These are phyloP conservation scores for Coregonus clupeaformis DNA, from an alignment of 2,113 vertebrate species.

Conservation along the genomic window DNA sequence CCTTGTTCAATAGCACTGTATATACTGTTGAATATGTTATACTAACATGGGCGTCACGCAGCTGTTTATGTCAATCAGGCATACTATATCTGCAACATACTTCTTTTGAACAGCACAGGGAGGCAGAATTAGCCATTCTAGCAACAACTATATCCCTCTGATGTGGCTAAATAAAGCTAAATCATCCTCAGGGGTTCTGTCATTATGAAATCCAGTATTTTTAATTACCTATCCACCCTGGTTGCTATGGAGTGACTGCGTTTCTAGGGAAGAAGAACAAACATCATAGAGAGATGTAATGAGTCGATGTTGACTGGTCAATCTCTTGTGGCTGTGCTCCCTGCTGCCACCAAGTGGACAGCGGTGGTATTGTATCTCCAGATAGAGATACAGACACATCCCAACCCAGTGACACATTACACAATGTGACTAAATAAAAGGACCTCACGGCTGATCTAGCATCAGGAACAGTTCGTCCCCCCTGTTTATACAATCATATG, in stretches of 20 bases:
- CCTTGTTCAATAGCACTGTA: too few relatives aligned
- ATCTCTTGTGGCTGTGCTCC: constrained; percentile 7
- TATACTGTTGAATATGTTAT: too few relatives aligned
- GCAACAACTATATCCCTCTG: constrained; percentile 8
- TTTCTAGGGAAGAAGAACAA: constrained; percentile 30
- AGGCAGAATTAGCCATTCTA: constrained; percentile 3
- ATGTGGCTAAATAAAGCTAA: not conserved
- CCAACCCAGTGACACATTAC: constrained; percentile 22
- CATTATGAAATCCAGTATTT: constrained; percentile 9
- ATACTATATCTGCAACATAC: too few relatives aligned
- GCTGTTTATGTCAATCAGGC: too few relatives aligned
- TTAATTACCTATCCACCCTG: constrained; percentile 1
- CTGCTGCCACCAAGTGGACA: constrained; percentile 54
- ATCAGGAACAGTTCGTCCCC: too few relatives aligned
- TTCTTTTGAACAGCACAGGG: too few relatives aligned
- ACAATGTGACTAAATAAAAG: constrained; percentile 7
- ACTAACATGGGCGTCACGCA: too few relatives aligned
- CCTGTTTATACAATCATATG: too few relatives aligned
- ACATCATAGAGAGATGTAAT: constrained; percentile 11
- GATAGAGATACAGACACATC: not conserved
- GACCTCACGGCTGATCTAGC: not conserved
- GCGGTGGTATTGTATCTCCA: constrained; percentile 17
- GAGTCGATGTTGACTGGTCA: constrained; percentile 3
- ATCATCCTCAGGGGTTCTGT: not conserved
- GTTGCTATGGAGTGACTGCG: constrained; percentile 33